phyloP scores from a whole-genome alignment of 2,888 invertebrate genomes.

The Ectemnius lituratus region DNA sequence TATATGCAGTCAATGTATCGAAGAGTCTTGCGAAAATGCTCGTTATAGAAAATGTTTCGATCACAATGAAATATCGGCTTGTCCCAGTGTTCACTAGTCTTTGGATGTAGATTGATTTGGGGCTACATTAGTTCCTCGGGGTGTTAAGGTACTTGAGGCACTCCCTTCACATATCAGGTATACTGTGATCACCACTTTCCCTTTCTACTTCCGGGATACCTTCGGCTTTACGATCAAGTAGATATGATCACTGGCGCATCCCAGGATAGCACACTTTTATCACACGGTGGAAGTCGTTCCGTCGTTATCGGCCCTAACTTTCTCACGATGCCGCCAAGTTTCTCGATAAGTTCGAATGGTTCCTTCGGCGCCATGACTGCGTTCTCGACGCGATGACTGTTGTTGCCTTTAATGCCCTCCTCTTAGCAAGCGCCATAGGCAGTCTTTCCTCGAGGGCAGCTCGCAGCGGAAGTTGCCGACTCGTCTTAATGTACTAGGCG shows the following conservation, averaged over 20 bases:
- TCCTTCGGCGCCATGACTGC: constrained; percentile 41
- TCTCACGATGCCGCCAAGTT: constrained; percentile 14
- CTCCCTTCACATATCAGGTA: background rate
- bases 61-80: too few species aligned
- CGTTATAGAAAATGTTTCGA: background rate
- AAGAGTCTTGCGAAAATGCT: background rate
- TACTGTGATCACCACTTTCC: background rate
- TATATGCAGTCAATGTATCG: background rate
- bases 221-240: constrained; percentile 31
- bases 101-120: background rate
- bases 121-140: background rate
- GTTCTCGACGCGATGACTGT: background rate
- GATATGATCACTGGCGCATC: constrained; percentile 24
- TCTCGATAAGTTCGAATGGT: constrained; percentile 22
- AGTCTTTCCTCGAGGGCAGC: too few species aligned
- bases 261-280: constrained; percentile 21
- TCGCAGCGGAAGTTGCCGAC: too few species aligned
- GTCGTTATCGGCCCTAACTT: background rate
- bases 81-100: too few species aligned
- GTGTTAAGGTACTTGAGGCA: background rate
- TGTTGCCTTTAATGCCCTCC: background rate
- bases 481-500: too few species aligned
- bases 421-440: too few species aligned
- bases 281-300: constrained; percentile 17
- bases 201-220: background rate